These are phyloP conservation scores for Odontophorus gujanensis DNA, from an alignment of 2,113 vertebrate genomes.

Conservation along the genomic window DNA sequence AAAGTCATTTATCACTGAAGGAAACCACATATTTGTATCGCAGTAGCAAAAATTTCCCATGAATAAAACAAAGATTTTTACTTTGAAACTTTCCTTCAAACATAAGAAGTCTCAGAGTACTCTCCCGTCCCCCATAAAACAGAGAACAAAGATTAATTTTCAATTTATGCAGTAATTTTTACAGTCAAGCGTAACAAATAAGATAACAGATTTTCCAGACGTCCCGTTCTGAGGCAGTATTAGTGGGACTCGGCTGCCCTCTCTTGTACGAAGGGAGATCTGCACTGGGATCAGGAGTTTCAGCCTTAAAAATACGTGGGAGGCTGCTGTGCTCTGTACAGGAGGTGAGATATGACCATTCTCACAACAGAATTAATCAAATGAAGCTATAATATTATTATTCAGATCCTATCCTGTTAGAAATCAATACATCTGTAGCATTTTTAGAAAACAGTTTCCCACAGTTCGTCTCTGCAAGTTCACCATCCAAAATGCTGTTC, in stretches of 20 bases:
- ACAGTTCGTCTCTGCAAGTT: neutral
- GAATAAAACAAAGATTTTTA: constrained; percentile 63
- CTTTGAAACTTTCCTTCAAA: constrained; percentile 38
- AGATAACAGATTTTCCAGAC: constrained; percentile 60
- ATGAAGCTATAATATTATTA: neutral
- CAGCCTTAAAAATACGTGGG: neutral
- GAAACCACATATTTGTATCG: constrained; percentile 47
- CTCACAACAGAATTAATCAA: neutral
- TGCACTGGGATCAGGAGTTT: neutral
- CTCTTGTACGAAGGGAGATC: constrained; percentile 21
- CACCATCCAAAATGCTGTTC: neutral
- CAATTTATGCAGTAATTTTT: constrained; percentile 53
- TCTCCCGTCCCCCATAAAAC: constrained; percentile 32
- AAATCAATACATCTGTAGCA: neutral
- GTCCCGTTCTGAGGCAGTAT: neutral
- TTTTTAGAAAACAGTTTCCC: neutral
- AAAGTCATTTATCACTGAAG: constrained; percentile 62
- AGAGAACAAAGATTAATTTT: constrained; percentile 67
- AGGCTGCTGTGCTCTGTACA: neutral
- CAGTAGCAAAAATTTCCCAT: constrained; percentile 57
- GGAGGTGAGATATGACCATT: neutral
- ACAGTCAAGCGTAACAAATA: constrained; percentile 49
- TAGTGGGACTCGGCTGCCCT: constrained; percentile 47
- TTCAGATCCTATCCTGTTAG: neutral
- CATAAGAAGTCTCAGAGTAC: constrained; percentile 4